Evolutionary conservation across 1,140 invertebrate genomes (phyloP).

Genomic region (Papilio polyxenes): DNA sequence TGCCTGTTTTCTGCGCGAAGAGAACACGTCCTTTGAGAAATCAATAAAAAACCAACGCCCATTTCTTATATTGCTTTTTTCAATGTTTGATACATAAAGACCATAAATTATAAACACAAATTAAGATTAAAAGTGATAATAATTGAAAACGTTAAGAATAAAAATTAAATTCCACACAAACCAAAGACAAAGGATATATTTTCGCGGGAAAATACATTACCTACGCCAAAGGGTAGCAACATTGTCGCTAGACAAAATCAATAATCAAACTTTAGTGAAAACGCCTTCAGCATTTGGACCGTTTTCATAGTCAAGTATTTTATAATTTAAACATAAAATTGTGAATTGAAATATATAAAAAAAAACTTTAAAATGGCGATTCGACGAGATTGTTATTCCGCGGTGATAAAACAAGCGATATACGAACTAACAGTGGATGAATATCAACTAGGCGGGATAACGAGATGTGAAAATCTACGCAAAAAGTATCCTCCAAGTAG

Average conservation of each 20-base stretch:
- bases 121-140: neutral
- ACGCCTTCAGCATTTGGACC: neutral
- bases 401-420: neutral
- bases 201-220: neutral
- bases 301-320: neutral
- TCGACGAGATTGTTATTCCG: neutral
- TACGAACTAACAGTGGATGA: slow-evolving; percentile 4
- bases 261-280: neutral
- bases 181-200: neutral
- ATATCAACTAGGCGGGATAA: slow-evolving; percentile 5
- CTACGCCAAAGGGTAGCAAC: neutral
- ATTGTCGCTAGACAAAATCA: slow-evolving; percentile 10
- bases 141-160: neutral
- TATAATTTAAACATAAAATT: neutral
- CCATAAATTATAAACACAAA: neutral
- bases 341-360: neutral
- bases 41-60: neutral
- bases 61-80: neutral
- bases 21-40: neutral
- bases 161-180: neutral
- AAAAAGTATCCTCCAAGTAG: neutral
- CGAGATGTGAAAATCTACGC: neutral
- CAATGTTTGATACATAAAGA: neutral
- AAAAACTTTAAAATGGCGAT: neutral
- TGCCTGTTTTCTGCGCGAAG: neutral